These are phyloP conservation scores for Paraplagusia blochii DNA, from an alignment of 2,113 vertebrate genomes.

Conservation along the genomic window DNA sequence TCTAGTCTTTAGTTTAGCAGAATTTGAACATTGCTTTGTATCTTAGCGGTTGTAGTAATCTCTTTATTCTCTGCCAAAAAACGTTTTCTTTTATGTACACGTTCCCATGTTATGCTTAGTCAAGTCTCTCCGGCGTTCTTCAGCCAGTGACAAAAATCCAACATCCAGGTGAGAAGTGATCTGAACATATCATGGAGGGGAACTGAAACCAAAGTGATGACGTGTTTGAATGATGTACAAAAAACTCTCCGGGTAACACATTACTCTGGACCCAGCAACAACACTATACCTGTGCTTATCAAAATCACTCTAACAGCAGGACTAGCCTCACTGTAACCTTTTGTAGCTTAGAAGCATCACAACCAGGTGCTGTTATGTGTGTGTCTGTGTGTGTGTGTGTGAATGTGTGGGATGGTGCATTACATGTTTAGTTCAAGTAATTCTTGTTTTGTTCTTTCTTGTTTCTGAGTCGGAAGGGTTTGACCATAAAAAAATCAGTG, in stretches of 20 bases:
- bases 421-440: constrained; percentile 41
- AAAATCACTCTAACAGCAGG: constrained; percentile 67
- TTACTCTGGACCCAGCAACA: constrained; percentile 82
- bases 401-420: constrained; percentile 20
- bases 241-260: constrained; percentile 70
- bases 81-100: constrained; percentile 46
- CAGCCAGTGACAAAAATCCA: constrained; percentile 20
- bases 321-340: constrained; percentile 71
- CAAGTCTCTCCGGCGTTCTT: constrained; percentile 53
- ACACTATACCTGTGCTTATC: constrained; percentile 78
- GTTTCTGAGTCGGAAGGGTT: constrained; percentile 48
- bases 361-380: constrained; percentile 44
- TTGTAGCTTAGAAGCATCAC: constrained; percentile 65
- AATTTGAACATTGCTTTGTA: constrained; percentile 32
- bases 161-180: constrained; percentile 35
- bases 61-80: constrained; percentile 27
- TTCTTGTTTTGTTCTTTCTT: constrained; percentile 53
- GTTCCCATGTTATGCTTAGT: constrained; percentile 48
- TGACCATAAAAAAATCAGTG: constrained; percentile 69
- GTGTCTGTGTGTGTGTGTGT: constrained; percentile 4
- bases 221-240: constrained; percentile 70
- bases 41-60: constrained; percentile 31
- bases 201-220: constrained; percentile 76
- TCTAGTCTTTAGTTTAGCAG: constrained; percentile 33
- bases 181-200: constrained; percentile 50